phyloP scores from a whole-genome alignment of 2,113 vertebrate genomes.

The Silurus asotus region DNA sequence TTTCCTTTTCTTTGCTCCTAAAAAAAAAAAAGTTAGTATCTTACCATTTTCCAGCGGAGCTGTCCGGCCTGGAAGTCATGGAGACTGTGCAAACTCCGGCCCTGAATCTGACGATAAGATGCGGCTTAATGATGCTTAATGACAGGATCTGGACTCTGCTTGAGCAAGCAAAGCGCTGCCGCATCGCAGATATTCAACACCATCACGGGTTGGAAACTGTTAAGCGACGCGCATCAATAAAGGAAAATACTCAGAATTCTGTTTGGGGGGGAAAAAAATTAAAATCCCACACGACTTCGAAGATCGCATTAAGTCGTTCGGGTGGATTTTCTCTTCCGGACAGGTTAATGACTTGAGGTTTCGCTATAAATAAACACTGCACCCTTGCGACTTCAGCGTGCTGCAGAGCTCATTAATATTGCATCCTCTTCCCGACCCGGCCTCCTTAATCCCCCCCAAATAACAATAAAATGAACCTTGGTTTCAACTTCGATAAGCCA shows the following conservation, averaged over 20 bases:
- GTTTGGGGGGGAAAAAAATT: not conserved
- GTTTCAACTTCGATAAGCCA: constrained; percentile 19
- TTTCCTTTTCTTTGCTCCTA: not conserved
- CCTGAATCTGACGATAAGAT: too few relatives aligned
- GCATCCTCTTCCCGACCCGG: not conserved
- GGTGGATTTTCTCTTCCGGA: not conserved
- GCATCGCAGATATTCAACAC: not conserved
- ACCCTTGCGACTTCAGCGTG: not conserved
- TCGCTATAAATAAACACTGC: not conserved
- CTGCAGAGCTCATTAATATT: not conserved
- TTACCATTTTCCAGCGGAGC: not conserved
- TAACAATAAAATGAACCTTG: not conserved
- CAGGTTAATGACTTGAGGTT: not conserved
- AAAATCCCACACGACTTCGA: not conserved
- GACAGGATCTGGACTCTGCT: too few relatives aligned
- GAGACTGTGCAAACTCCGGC: too few relatives aligned
- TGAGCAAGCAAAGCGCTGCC: not conserved
- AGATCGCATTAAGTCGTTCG: not conserved
- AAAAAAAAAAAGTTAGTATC: not conserved
- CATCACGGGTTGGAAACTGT: not conserved
- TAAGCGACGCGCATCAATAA: not conserved
- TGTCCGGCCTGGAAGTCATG: too few relatives aligned
- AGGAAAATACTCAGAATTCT: too few relatives aligned
- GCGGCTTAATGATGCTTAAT: too few relatives aligned
- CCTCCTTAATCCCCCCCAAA: not conserved